Conservation (phyloP, 2,113 vertebrate species). For the Hylia prasina region DNA sequence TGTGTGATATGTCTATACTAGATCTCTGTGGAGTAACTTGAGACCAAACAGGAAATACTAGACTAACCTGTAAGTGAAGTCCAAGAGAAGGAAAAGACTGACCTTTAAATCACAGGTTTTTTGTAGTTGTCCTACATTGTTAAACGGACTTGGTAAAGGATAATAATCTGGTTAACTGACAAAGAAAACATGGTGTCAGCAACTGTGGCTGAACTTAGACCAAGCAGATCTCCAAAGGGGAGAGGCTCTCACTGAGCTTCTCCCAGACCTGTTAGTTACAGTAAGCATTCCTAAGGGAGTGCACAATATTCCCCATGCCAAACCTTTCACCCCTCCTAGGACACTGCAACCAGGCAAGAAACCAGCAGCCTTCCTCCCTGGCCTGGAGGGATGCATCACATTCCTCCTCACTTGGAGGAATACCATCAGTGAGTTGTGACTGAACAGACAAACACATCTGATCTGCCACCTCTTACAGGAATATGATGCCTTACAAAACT, state of each 20-base stretch:
- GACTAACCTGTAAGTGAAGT: neutral
- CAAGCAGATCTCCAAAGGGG: neutral
- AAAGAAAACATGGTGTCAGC: neutral
- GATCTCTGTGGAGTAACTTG: neutral
- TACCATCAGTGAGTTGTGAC: neutral
- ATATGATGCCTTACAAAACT: fast-evolving
- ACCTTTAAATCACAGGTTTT: neutral
- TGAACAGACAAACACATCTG: neutral
- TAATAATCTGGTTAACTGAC: neutral
- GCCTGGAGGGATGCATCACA: neutral
- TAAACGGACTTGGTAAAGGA: neutral
- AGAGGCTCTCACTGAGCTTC: neutral
- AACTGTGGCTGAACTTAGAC: neutral
- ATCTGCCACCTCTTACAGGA: neutral
- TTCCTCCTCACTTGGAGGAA: neutral
- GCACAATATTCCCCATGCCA: neutral
- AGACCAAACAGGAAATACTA: neutral
- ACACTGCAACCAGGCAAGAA: fast-evolving
- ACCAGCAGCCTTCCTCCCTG: neutral
- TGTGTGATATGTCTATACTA: neutral
- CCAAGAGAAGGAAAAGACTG: neutral
- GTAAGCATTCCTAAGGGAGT: neutral
- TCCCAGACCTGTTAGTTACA: neutral
- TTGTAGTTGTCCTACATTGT: neutral
- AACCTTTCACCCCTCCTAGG: neutral